Percentiles rank a stretch among this genome's conserved stretches.
Conservation (phyloP, 2,888 invertebrate species). For the Horisme vitalbata region DNA sequence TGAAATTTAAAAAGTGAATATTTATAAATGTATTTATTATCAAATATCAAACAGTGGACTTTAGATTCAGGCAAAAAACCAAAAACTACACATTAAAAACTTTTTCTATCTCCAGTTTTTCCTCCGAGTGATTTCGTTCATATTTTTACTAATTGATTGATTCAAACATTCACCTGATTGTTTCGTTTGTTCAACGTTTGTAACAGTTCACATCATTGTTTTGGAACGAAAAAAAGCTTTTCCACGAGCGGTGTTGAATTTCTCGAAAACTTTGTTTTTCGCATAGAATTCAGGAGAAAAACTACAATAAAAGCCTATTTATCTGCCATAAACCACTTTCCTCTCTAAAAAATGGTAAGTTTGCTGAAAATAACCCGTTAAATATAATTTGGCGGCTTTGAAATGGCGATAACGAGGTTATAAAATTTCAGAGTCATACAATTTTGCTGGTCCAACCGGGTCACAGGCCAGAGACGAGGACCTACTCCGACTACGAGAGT, state of each 20-base stretch:
- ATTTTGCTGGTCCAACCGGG: constrained; percentile 98
- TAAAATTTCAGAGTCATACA: constrained; percentile 92
- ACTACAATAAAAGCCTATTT: neutral
- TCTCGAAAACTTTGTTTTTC: constrained; percentile 5
- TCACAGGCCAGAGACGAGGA: constrained; percentile 95
- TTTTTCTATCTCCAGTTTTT: too few species aligned
- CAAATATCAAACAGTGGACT: too few species aligned
- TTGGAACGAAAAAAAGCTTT: neutral
- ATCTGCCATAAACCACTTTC: neutral
- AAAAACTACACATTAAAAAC: too few species aligned
- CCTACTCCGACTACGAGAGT: constrained; percentile 99
- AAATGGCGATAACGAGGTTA: constrained; percentile 65
- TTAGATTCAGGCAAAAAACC: too few species aligned
- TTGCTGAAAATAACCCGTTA: neutral
- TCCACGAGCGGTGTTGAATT: neutral
- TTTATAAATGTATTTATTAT: too few species aligned
- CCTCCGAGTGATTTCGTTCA: too few species aligned
- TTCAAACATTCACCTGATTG: too few species aligned
- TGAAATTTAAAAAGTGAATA: too few species aligned
- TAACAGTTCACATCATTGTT: too few species aligned
- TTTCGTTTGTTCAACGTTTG: too few species aligned
- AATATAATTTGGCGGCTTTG: constrained; percentile 27
- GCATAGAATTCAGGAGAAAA: neutral
- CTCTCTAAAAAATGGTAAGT: constrained; percentile 50
- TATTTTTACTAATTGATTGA: too few species aligned